Conservation (phyloP, 2,888 invertebrate genomes). For the Clusia tigrina region DNA sequence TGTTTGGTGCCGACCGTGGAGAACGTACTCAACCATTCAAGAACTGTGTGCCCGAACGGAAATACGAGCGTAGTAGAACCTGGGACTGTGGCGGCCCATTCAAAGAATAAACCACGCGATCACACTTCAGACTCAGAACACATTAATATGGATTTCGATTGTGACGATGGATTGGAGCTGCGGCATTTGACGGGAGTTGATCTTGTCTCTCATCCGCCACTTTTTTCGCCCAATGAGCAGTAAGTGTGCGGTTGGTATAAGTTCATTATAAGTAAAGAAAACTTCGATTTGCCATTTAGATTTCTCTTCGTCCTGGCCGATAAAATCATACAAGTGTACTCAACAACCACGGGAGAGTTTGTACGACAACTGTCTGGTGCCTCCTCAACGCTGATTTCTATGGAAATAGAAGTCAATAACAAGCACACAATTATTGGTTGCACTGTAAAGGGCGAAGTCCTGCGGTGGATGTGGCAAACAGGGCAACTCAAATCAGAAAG, state of each 20-base stretch:
- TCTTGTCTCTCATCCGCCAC: slow-evolving; percentile 69
- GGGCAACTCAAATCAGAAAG: slow-evolving; percentile 62
- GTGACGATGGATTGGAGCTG: slow-evolving; percentile 64
- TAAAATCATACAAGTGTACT: slow-evolving; percentile 70
- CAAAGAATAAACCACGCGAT: no score
- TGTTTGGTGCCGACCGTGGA: no score
- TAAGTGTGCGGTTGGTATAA: slow-evolving; percentile 63
- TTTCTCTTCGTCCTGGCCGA: slow-evolving; percentile 70
- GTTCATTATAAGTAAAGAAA: not conserved
- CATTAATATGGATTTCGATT: slow-evolving; percentile 57
- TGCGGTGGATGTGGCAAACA: slow-evolving; percentile 72
- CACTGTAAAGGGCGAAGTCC: slow-evolving; percentile 67
- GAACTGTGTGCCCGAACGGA: no score
- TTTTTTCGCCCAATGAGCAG: slow-evolving; percentile 72
- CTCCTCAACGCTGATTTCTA: slow-evolving; percentile 66
- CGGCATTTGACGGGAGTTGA: slow-evolving; percentile 72
- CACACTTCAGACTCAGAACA: no score
- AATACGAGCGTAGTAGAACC: no score
- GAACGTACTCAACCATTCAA: no score
- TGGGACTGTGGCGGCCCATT: no score
- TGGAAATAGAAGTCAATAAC: slow-evolving; percentile 65
- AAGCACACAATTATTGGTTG: slow-evolving; percentile 67
- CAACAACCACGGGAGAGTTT: slow-evolving; percentile 72
- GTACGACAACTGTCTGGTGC: slow-evolving; percentile 69
- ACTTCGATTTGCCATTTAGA: slow-evolving; percentile 61